Base-by-base conservation (phyloP, 2,113 vertebrate genomes). In the Madoqua kirkii region DNA sequence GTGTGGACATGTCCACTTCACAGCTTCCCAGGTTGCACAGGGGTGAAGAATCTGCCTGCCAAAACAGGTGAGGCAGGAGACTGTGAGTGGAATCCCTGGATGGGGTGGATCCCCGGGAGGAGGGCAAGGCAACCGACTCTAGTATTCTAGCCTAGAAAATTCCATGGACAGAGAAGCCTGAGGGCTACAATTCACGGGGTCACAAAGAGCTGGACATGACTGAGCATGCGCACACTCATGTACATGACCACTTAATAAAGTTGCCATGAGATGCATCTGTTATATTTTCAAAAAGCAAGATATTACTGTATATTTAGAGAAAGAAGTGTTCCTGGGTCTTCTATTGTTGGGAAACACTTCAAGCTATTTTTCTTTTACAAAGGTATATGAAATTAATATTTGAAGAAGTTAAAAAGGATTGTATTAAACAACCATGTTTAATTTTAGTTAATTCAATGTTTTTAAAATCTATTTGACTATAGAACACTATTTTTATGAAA, bases 401-500 rank as follows among this genome's bases (percentile, higher is more conserved):
- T 83, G 17, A 71, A 93, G 10, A 85, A 74, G 43, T 88, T 7
- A 48, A n/a, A 11, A 87, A 91, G 43, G 71, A 27, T 88, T 90
- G 0, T 67, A 60, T 88, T 94, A 60, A 94, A 78, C 12, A 76
- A 40, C 25, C 1, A 55, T 78, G 19, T 93, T 86, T 86, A 60
- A 81, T 94, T 97, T 78, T 27, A 89, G 74, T 87, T 45, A 62
- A 62, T 43, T 74, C 40, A 43, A 5, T 93, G 10, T 74, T 95
- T 95, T 93, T 5, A 14, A 93, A 85, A 93, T 8, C 59, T 86
- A 27, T 91, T 88, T 86, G 52, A 92, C 43, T 67, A 21, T 50
- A 19, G 14, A 55, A 55, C 84, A 60, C 13, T 92, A 19, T 54
- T 96, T 93, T 95, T 89, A 86, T 93, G 81, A 36, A 96, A 94